Percentiles rank a stretch among this genome's conserved stretches.
phyloP scores from a whole-genome alignment of 1,140 invertebrate genomes.

The Cepaea nemoralis region DNA sequence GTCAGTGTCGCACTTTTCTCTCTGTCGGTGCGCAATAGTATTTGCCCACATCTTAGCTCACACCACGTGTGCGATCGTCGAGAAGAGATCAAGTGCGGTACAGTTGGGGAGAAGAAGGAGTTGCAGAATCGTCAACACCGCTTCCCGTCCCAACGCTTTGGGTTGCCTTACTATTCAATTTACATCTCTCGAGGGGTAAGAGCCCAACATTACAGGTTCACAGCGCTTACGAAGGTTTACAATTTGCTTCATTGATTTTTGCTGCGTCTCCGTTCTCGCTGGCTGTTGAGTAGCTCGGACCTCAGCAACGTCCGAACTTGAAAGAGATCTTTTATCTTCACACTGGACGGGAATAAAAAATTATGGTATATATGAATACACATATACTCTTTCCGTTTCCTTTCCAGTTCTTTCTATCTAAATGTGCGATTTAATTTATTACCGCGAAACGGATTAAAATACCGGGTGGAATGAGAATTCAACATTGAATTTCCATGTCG shows the following conservation, averaged over 20 bases:
- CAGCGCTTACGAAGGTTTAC: neutral
- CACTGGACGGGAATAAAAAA: neutral
- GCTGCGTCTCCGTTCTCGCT: neutral
- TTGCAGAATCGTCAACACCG: neutral
- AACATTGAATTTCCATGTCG: too few species aligned
- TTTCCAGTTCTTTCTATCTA: neutral
- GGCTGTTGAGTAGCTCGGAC: neutral
- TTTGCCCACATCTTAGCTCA: neutral
- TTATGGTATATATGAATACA: neutral
- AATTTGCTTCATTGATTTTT: slow-evolving; percentile 22
- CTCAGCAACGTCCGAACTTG: neutral
- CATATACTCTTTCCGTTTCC: neutral
- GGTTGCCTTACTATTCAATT: slow-evolving; percentile 8
- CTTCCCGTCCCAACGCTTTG: neutral
- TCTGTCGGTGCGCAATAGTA: neutral
- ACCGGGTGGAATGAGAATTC: too few species aligned
- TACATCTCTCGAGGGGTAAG: slow-evolving; percentile 5
- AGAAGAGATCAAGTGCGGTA: neutral
- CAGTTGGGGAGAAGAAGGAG: neutral
- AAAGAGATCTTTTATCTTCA: neutral
- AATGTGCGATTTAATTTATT: too few species aligned
- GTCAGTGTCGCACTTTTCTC: neutral
- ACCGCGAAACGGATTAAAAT: too few species aligned
- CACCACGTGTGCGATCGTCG: neutral
- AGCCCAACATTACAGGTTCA: neutral